Evolutionary conservation across 2,888 invertebrate species (phyloP), one percentile per base, ranked within the genome.

Genomic region (Diachrysia chrysitis): DNA sequence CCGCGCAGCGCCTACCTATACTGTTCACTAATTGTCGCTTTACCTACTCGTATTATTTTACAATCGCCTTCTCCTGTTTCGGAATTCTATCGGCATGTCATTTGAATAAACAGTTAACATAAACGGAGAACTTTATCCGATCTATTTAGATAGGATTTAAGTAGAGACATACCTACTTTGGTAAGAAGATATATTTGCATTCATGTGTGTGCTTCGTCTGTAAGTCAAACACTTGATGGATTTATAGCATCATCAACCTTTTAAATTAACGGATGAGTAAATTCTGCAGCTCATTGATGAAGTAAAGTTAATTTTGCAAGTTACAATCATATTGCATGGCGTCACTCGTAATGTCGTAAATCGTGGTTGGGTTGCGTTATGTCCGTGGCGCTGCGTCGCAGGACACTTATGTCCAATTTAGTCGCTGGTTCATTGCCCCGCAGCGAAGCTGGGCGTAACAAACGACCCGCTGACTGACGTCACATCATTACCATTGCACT

Each of bases 381-480:
- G 88, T 87, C 86, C 85, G 87, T 84, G 83, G 76, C 80, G 72
- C 81, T 69, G 69, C 86, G 87, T 88, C 88, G 90, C 92, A 91
- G 92, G 92, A 93, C 92, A 92, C 91, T 92, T 92, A 89, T 87
- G 90, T 91, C 92, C 93, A 93, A 94, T 94, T 93, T 92, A 90
- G 89, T 84, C 86, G 85, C 77, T 87, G 92, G 94, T 92, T 94
- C 94, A 93, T 90, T 92, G 94, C 89, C 93, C 93, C 83, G 87
- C 76, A 83, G 83, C 83, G 75, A 81, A 73, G 73, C 85, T 85
- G 86, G 78, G 83, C 85, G 90, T 90, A 87, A 91, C 91, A 90
- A 90, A 91, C 88, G 89, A 88, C 84, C 83, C 85, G 85, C 88
- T 84, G 85, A 84, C 89, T 92, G 92, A 93, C 93, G 92, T 93